Percentiles rank a stretch among this genome's conserved stretches.
These are phyloP conservation scores for Brienomyrus longianalis DNA, from an alignment of 2,113 vertebrate genomes.

Conservation along the genomic window DNA sequence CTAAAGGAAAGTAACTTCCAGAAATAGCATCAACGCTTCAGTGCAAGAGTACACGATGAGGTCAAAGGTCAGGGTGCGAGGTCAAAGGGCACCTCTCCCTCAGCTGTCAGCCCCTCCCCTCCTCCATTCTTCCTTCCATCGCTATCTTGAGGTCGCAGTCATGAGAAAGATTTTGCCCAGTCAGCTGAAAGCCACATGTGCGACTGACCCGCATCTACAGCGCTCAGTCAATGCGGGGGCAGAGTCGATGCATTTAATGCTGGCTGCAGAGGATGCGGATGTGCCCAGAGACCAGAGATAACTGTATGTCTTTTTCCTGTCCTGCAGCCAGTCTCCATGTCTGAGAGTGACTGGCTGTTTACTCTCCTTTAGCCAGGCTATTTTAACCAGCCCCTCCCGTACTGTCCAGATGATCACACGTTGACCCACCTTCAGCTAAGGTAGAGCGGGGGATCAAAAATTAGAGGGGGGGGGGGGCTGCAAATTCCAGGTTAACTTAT, in stretches of 20 bases:
- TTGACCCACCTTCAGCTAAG: background rate
- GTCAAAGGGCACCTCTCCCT: background rate
- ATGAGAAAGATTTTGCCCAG: background rate
- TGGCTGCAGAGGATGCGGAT: background rate
- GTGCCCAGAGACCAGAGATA: background rate
- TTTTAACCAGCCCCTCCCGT: background rate
- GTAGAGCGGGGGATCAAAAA: background rate
- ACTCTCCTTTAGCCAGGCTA: background rate
- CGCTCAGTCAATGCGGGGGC: background rate
- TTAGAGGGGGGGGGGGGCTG: background rate
- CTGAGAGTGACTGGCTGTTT: background rate
- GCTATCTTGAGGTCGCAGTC: background rate
- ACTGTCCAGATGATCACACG: background rate
- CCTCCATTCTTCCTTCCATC: background rate
- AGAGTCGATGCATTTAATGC: background rate
- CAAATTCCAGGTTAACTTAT: background rate
- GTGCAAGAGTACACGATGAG: background rate
- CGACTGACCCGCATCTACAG: background rate
- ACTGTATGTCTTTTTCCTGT: background rate
- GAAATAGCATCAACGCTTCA: background rate
- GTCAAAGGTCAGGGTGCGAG: background rate
- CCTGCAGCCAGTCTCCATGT: background rate
- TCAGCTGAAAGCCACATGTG: slow-evolving; percentile 10
- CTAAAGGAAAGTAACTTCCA: background rate
- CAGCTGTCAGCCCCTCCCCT: slow-evolving; percentile 5